Evolutionary conservation across 2,113 vertebrate genomes (phyloP).

Genomic region (Grallaria varia): DNA sequence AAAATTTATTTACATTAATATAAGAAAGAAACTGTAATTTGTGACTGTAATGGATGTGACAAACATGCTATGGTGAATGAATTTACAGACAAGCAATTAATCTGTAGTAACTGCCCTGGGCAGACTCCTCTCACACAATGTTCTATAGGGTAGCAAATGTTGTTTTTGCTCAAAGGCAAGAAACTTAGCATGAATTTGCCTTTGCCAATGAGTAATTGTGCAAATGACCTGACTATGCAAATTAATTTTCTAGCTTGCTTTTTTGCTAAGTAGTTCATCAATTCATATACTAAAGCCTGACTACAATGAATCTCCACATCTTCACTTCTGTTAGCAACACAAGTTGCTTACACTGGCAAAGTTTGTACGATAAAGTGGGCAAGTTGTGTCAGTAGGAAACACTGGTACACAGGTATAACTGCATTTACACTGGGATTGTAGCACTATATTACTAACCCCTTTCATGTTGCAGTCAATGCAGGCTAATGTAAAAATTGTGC

Average conservation of each 20-base stretch:
- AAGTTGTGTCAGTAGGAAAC: background rate
- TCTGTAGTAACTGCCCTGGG: background rate
- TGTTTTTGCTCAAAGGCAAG: background rate
- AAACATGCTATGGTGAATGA: background rate
- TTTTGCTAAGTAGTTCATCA: background rate
- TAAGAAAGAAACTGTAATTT: background rate
- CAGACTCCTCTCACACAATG: background rate
- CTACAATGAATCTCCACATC: background rate
- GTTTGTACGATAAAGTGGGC: background rate
- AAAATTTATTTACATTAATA: background rate
- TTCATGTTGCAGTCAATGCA: background rate
- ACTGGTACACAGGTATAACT: background rate
- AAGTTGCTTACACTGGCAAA: background rate
- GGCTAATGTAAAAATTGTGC: background rate
- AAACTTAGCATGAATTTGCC: background rate
- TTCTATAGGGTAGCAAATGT: background rate
- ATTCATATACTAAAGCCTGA: background rate
- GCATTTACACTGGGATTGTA: background rate
- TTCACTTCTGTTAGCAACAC: background rate
- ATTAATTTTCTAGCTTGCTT: background rate
- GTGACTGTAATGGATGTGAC: background rate
- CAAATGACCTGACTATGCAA: background rate
- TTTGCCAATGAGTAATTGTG: background rate
- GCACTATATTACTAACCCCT: background rate
- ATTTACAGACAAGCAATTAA: background rate